Evolutionary conservation across 2,888 invertebrate species (phyloP), one percentile per base, ranked within the genome.

Genomic region (Oscheius sp.): DNA sequence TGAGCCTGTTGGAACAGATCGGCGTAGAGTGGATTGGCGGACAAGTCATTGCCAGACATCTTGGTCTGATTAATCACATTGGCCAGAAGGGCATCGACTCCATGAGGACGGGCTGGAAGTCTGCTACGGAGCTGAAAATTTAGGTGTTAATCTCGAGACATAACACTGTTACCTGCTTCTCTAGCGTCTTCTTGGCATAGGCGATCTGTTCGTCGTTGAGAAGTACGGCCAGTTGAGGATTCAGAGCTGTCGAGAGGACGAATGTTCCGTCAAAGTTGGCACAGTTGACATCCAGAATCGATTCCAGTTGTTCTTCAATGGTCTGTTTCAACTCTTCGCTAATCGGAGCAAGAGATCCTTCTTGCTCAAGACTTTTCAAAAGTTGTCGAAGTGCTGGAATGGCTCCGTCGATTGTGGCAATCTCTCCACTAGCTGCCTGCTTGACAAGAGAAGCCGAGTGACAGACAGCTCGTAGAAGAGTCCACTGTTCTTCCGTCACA

Each of bases 331-430:
- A 48, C 7, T 70, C 70, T 13, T 70, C 59, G 2, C 58, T 35
- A 32, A 59, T 33, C 21, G 48, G 58, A 21, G 48, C 29, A 48
- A 29, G 32, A 35, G 5, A 1, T n/a, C 47, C 9, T 57, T 82
- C 84, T 80, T 82, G 82, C n/a, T 87, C 82, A 2, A 87, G 70
- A 21, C 78, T 74, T 35, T 76, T 75, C 21, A 75, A 57, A 5
- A 87, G 72, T 71, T 87, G 85, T 76, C 81, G 76, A 50, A 87
- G 57, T 4, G 84, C 80, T n/a, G 87, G 87, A 35, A 87, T 79
- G 11, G 84, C 85, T 5, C 81, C 81, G 58, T 87, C 87, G n/a
- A 87, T 82, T 2, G 87, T 85, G 13, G 79, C 75, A 60, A 79
- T 78, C 53, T 78, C 80, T 13, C 74, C 76, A 55, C 75, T 51